A percentile compares a stretch with the other conserved stretches of the same genome.
Evolutionary conservation across 1,140 invertebrate species (phyloP).

Genomic region (Rhynchophorus ferrugineus): DNA sequence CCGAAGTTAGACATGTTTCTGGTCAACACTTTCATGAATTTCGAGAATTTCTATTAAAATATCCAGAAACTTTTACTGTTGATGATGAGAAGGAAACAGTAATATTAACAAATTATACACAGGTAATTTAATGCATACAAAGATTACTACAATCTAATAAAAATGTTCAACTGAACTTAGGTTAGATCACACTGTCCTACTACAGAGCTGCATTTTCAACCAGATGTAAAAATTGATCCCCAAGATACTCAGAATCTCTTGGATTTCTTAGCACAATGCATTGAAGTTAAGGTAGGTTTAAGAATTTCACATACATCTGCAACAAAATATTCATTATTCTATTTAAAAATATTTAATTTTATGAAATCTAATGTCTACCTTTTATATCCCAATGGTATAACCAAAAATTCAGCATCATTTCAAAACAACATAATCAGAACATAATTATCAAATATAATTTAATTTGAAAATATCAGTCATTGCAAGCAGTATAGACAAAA

Average conservation of each 20-base stretch:
- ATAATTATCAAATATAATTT: too few relatives aligned
- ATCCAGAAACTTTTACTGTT: slow-evolving; percentile 80
- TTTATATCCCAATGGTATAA: background rate
- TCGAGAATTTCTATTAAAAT: slow-evolving; percentile 78
- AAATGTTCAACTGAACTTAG: too few relatives aligned
- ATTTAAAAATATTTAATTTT: too few relatives aligned
- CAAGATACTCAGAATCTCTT: slow-evolving; percentile 66
- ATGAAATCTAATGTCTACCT: background rate
- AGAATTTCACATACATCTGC: too few relatives aligned
- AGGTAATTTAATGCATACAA: slow-evolving; percentile 3
- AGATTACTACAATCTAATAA: slow-evolving; percentile 1
- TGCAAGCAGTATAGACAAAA: too few relatives aligned
- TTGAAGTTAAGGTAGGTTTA: slow-evolving; percentile 60
- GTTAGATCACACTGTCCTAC: slow-evolving; percentile 32
- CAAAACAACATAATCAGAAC: too few relatives aligned
- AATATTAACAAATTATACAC: slow-evolving; percentile 53
- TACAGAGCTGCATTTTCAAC: slow-evolving; percentile 46
- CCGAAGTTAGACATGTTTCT: slow-evolving; percentile 91
- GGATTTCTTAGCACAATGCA: slow-evolving; percentile 69
- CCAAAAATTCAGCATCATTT: too few relatives aligned
- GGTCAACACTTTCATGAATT: slow-evolving; percentile 92
- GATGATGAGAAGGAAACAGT: slow-evolving; percentile 75
- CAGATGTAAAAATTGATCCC: slow-evolving; percentile 72
- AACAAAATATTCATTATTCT: too few relatives aligned
- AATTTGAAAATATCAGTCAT: too few relatives aligned